Evolutionary conservation across 53 echinoderm and acorn worm species (phyloP).

Genomic region (Glandiceps talaboti): DNA sequence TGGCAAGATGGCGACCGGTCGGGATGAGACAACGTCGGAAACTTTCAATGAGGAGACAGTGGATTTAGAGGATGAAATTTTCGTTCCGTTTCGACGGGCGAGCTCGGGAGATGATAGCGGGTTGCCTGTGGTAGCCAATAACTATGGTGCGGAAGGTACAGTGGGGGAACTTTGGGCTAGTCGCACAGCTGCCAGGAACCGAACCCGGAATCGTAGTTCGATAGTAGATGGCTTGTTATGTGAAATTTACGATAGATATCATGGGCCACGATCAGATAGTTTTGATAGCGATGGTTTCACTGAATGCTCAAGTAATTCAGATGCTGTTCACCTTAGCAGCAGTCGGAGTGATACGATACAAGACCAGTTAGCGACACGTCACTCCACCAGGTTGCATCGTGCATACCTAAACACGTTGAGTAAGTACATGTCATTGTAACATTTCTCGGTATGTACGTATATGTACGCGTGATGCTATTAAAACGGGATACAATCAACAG

Average conservation of each 20-base stretch:
- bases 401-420: neutral
- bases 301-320: conserved; percentile 86
- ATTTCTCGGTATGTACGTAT: too few species aligned
- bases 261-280: conserved; percentile 32
- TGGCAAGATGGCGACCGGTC: conserved; percentile 26
- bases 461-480: too few species aligned
- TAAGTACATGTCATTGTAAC: neutral
- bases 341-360: conserved; percentile 7
- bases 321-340: conserved; percentile 80
- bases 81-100: conserved; percentile 17
- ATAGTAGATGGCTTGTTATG: conserved; percentile 68
- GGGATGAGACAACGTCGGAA: conserved; percentile 21
- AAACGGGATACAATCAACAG: too few species aligned
- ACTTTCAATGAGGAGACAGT: conserved; percentile 42
- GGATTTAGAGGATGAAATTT: conserved; percentile 42
- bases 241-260: conserved; percentile 89
- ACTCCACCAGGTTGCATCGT: neutral
- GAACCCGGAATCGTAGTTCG: neutral
- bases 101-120: neutral
- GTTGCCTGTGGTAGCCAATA: conserved; percentile 4
- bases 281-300: conserved; percentile 94
- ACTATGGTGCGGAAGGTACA: conserved; percentile 5
- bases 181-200: neutral
- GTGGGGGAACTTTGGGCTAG: neutral
- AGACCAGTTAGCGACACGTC: neutral